phyloP scores from a whole-genome alignment of 2,113 vertebrate genomes.

The Brachyhypopomus gauderio region DNA sequence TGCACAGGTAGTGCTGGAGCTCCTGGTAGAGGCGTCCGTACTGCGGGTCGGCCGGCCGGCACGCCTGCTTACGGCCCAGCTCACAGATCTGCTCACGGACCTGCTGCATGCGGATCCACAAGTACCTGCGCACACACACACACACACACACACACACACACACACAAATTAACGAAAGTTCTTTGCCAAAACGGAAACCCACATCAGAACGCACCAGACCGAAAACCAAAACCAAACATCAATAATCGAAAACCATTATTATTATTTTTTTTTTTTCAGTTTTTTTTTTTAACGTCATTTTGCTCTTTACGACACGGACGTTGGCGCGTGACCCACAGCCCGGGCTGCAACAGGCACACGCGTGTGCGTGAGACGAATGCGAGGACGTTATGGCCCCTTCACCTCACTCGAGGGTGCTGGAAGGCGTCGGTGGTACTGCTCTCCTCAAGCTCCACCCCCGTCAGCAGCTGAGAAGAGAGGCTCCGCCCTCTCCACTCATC shows the following conservation, averaged over 20 bases:
- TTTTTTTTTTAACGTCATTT: too few species aligned
- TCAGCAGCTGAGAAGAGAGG: conserved; percentile 82
- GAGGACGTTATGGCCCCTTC: neutral
- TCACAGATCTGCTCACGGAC: conserved; percentile 80
- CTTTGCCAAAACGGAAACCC: too few species aligned
- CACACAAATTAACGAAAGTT: too few species aligned
- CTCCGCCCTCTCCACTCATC: conserved; percentile 87
- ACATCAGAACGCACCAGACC: too few species aligned
- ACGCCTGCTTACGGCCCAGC: conserved; percentile 90
- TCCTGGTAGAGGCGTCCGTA: conserved; percentile 88
- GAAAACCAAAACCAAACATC: too few species aligned
- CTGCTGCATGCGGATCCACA: conserved; percentile 84
- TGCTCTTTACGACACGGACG: too few species aligned
- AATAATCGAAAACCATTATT: too few species aligned
- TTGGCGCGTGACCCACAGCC: too few species aligned
- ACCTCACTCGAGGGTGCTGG: conserved; percentile 90
- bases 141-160: neutral
- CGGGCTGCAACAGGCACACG: too few species aligned
- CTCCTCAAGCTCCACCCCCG: conserved; percentile 84
- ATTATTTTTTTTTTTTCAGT: too few species aligned
- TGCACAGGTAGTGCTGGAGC: conserved; percentile 86
- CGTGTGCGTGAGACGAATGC: too few species aligned
- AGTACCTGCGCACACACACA: conserved; percentile 70
- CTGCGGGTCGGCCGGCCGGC: conserved; percentile 77
- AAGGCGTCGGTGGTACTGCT: conserved; percentile 76